Base-by-base conservation (phyloP, 2,113 vertebrate species). In the Heliornis fulica region DNA sequence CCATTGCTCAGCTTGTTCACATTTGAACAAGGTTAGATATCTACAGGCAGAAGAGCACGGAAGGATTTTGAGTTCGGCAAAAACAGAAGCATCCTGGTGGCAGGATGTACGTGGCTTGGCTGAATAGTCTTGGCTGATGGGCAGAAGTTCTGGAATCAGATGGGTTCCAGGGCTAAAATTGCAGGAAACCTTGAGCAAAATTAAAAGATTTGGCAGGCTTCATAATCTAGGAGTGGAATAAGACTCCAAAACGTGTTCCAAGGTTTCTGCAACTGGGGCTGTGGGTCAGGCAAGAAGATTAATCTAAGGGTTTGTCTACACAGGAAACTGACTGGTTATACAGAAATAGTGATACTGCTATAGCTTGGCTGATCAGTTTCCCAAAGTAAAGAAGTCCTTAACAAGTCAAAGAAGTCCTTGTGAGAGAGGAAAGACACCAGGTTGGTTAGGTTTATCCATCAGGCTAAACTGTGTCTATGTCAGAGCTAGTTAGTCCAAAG, bases 91-190 rank as follows among this genome's bases (percentile, higher is more conserved):
- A 75, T 78, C 68, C 69, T 64, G 43, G 83, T 89, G 48, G 86
- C 50, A 88, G 72, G 50, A 86, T 82, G 34, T 66, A 48, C 57
- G 34, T 90, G 66, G 71, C 82, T 96, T 88, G 91, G 84, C 81
- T 94, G 68, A 29, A 57, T 48, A 50, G n/a, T 51, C 66, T 87
- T 88, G 81, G 81, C 70, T 96, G 82, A 46, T 60, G 23, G 87
- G 87, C 71, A 88, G 90, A 74, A 77, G 63, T 46, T 88, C 59
- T 86, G 32, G 32, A 86, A 91, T 93, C 71, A 90, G 66, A 88
- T 13, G 46, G 45, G 50, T 41, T 96, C 85, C 79, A 89, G 51
- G 1, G 9, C 38, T 83, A 54, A 90, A 85, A 83, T 70, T 66
- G 75, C 74, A 89, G 40, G 75, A 87, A 95, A 71, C 36, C 81